Conservation (phyloP, 2,113 vertebrate species). For the Prunella himalayana region DNA sequence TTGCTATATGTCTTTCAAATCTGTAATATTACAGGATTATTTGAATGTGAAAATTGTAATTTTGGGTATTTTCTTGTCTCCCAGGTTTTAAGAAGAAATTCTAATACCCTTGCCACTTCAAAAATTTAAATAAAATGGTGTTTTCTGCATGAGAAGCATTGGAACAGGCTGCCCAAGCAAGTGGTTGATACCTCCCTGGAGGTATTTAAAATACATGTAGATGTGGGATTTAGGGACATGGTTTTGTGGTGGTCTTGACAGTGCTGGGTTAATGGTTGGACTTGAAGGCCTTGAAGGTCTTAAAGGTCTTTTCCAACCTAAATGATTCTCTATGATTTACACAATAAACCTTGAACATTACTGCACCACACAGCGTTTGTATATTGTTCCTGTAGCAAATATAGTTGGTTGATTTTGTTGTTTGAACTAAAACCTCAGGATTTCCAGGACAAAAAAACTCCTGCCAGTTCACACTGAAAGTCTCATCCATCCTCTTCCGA, state of each 20-base stretch:
- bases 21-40: neutral
- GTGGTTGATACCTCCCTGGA: neutral
- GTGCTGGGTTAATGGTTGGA: neutral
- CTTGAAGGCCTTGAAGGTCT: neutral
- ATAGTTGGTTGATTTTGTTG: neutral
- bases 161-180: neutral
- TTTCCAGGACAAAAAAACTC: neutral
- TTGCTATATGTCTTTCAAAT: neutral
- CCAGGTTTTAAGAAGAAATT: neutral
- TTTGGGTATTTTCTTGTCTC: neutral
- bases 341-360: neutral
- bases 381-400: neutral
- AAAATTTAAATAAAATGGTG: neutral
- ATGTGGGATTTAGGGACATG: accelerated
- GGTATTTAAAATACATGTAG: neutral
- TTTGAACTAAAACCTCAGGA: neutral
- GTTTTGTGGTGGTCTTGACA: neutral
- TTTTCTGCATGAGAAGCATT: neutral
- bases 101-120: neutral
- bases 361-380: accelerated
- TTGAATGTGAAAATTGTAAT: neutral
- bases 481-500: neutral
- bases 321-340: neutral
- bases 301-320: neutral
- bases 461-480: neutral